Evolutionary conservation across 2,797 vertebrate genomes (phyloP).

Genomic region (Neosilurus mollespiculum): DNA sequence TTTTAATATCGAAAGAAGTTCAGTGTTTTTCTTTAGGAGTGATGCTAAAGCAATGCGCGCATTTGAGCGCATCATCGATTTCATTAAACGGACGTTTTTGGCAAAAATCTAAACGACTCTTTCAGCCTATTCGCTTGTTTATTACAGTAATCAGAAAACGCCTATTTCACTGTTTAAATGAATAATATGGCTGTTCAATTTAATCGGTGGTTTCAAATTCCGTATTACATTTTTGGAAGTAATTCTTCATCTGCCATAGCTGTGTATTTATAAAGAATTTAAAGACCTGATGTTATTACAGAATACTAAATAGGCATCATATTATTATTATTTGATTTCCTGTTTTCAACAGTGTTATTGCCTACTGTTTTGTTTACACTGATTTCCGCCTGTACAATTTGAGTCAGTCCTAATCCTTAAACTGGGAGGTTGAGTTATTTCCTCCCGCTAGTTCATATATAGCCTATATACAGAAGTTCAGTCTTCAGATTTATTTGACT

Average conservation of each 20-base stretch:
- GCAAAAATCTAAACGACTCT: not conserved
- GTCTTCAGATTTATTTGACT: not conserved
- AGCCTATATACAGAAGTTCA: not conserved
- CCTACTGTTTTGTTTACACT: not conserved
- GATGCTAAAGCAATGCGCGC: not conserved
- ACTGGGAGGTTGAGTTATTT: not conserved
- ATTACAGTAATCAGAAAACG: not conserved
- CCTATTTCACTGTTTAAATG: not conserved
- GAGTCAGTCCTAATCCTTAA: not conserved
- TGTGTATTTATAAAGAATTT: not conserved
- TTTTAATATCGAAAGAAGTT: not conserved
- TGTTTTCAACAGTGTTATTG: not conserved
- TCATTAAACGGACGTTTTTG: not conserved
- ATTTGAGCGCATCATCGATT: not conserved
- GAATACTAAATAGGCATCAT: not conserved
- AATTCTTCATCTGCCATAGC: not conserved
- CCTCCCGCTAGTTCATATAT: not conserved
- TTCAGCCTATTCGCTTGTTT: not conserved
- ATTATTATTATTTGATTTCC: too few species aligned
- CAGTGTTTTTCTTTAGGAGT: not conserved
- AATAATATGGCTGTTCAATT: too few species aligned
- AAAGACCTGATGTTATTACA: too few species aligned
- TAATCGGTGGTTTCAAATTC: not conserved
- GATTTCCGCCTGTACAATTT: not conserved
- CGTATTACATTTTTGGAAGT: not conserved